These are phyloP conservation scores for Adineta ricciae DNA, from an alignment of 2,888 invertebrate species.

Conservation along the genomic window DNA sequence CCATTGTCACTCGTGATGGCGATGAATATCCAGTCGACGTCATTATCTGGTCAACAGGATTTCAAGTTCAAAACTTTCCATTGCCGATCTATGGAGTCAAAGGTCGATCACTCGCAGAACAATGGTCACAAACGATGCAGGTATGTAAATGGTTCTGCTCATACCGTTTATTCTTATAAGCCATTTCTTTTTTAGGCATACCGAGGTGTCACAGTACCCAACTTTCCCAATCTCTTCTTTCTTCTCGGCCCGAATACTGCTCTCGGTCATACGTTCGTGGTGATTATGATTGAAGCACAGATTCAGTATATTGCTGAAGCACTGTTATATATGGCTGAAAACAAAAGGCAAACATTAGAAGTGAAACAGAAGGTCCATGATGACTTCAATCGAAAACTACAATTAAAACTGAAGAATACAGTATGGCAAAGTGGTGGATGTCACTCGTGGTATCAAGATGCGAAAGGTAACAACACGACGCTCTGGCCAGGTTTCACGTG, in stretches of 20 bases:
- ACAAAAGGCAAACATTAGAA: neutral
- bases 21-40: neutral
- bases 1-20: neutral
- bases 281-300: neutral
- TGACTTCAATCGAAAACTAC: neutral
- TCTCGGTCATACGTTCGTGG: neutral
- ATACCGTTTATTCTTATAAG: too few relatives aligned
- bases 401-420: neutral
- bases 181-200: neutral
- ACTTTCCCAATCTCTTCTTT: neutral
- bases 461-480: neutral
- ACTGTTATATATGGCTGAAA: neutral
- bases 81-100: neutral
- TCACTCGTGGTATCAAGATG: slow-evolving; percentile 18
- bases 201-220: neutral
- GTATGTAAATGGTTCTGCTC: neutral
- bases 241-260: neutral
- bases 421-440: slow-evolving; percentile 11
- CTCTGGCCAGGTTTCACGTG: neutral
- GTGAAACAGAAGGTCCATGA: neutral
- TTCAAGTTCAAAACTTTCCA: neutral
- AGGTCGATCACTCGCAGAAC: neutral
- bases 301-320: neutral
- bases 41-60: neutral
- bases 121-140: neutral